Evolutionary conservation across 35 echinoderm and acorn worm species (phyloP).

Genomic region (Ptychodera flava): DNA sequence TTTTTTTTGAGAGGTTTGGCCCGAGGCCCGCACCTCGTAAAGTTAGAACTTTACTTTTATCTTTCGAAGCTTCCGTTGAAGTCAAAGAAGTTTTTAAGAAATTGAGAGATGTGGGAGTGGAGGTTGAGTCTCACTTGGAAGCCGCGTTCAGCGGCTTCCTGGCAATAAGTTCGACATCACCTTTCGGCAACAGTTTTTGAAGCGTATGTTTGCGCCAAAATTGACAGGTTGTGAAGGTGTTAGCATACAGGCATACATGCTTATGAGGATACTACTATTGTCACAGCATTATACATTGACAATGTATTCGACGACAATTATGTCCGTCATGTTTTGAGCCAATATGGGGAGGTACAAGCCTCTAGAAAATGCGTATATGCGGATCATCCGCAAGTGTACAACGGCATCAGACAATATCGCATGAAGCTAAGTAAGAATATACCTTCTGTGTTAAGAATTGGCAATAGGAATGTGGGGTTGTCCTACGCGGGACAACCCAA

Average conservation of each 20-base stretch:
- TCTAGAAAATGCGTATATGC: neutral
- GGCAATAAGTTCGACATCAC: neutral
- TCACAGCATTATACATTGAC: neutral
- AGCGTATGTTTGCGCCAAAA: neutral
- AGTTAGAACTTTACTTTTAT: neutral
- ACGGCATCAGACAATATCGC: conserved; percentile 30
- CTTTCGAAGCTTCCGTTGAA: neutral
- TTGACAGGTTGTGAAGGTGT: neutral
- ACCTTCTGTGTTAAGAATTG: conserved; percentile 5
- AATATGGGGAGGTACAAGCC: conserved; percentile 32
- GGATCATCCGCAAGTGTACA: conserved; percentile 17
- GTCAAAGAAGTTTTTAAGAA: neutral
- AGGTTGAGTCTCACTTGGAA: neutral
- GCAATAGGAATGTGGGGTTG: conserved; percentile 4
- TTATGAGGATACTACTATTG: neutral
- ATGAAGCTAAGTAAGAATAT: conserved; percentile 20
- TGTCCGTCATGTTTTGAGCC: conserved; percentile 6
- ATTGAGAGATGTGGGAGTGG: neutral
- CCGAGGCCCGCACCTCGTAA: neutral
- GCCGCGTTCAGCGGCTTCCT: neutral
- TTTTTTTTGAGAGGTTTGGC: neutral
- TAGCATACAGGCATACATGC: neutral
- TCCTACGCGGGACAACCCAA: conserved; percentile 24
- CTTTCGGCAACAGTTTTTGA: neutral
- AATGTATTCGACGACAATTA: conserved; percentile 26